Evolutionary conservation across 1,140 invertebrate species (phyloP), one percentile per base, ranked within the genome.

Genomic region (Papilio machaon): DNA sequence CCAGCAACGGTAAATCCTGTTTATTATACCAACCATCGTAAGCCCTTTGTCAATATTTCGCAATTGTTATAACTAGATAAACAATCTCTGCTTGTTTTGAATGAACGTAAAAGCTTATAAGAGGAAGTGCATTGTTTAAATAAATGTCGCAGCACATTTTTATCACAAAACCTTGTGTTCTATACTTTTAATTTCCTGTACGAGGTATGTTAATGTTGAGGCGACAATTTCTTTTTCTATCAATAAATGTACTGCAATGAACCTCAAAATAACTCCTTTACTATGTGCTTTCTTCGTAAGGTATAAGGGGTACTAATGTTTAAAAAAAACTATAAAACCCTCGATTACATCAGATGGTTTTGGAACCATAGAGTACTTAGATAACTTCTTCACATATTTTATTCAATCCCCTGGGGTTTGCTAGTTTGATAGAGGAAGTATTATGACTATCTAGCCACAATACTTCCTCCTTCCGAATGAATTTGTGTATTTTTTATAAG

Each of bases 1-100:
- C 64, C 11, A 70, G 5, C 64, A 70, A 70, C 13, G 64, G 64
- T 70, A 38, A 70, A 70, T 70, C 64, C 64, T 70, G 64, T 70
- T 70, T 38, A 35, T 70, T 70, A 70, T 70, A 38, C 17, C 13
- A 30, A 64, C 19, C 13, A 64, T 70, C 13, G 30, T 70, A 35
- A 15, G 64, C 64, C 64, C 35, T 67, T 67, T 70, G 64, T 70
- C 30, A 13, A 70, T 70, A 70, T 70, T 70, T 70, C 64, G 64
- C 64, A 70, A 70, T 35, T 70, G 64, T 70, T 70, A 35, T 70
- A 70, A 35, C 64, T 17, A 38, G 64, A 70, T 64, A 64, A 35
- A 30, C 64, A 70, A 70, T 70, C 64, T 35, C 23, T 64, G 23
- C 60, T 70, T 30, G 60, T 35, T 70, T 70, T 70, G 15, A 6